A percentile compares a stretch with the other conserved stretches of the same genome.
phyloP scores from a whole-genome alignment of 2,113 vertebrate species.

The Cairina moschata region DNA sequence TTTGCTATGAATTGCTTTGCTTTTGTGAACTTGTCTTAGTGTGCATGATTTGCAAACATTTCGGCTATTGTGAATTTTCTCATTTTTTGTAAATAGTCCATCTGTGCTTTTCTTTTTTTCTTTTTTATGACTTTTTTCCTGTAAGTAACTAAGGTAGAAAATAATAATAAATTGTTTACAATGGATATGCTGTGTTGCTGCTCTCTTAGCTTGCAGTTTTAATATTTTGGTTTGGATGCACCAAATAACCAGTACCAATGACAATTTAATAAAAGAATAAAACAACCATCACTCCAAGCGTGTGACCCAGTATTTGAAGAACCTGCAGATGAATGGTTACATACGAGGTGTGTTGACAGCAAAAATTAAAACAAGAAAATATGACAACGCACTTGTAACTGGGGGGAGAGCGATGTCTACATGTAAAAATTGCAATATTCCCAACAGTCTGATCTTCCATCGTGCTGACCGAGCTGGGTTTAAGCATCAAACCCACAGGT shows the following conservation, averaged over 20 bases:
- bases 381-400: not conserved
- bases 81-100: conserved; percentile 74
- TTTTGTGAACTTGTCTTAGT: conserved; percentile 72
- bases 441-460: not conserved
- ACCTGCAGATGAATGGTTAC: not conserved
- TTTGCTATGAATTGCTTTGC: conserved; percentile 76
- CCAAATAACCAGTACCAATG: conserved; percentile 68
- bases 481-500: not conserved
- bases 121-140: conserved; percentile 67
- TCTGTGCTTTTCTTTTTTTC: conserved; percentile 63
- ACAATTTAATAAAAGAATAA: conserved; percentile 60
- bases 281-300: not conserved
- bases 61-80: conserved; percentile 72
- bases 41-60: conserved; percentile 66
- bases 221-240: conserved; percentile 48
- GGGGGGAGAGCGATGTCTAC: not conserved
- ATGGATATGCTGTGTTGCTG: conserved; percentile 76
- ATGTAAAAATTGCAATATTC: not conserved
- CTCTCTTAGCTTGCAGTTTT: conserved; percentile 76
- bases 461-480: fast-evolving
- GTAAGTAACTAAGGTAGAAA: conserved; percentile 80
- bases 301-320: conserved; percentile 19
- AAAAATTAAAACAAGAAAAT: not conserved
- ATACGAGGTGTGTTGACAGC: not conserved
- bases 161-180: conserved; percentile 81